Conservation (phyloP, 1,140 invertebrate genomes). For the Gryon sp. region DNA sequence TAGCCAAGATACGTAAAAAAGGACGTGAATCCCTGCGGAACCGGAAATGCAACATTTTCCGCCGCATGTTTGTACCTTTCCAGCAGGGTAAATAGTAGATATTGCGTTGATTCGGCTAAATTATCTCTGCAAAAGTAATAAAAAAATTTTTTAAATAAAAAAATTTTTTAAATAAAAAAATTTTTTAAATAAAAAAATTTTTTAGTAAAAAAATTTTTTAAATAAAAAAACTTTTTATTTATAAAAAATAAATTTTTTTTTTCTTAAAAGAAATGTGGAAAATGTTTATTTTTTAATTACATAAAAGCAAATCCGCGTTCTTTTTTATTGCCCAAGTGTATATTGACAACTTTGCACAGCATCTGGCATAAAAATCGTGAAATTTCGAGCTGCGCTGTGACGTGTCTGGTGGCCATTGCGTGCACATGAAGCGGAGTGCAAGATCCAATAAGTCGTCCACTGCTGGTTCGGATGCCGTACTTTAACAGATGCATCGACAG, state of each 20-base stretch:
- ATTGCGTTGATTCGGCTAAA: slow-evolving; percentile 83
- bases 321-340: slow-evolving; percentile 83
- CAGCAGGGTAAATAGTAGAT: slow-evolving; percentile 85
- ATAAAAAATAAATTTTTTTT: neutral
- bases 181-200: neutral
- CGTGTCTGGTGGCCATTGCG: slow-evolving; percentile 88
- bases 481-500: slow-evolving; percentile 90
- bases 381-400: slow-evolving; percentile 87
- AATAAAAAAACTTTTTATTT: neutral
- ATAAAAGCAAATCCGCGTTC: slow-evolving; percentile 88
- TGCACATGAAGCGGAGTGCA: slow-evolving; percentile 87
- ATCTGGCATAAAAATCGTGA: slow-evolving; percentile 88
- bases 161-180: slow-evolving; percentile 1
- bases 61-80: slow-evolving; percentile 88
- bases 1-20: slow-evolving; percentile 93
- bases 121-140: slow-evolving; percentile 82
- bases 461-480: slow-evolving; percentile 80
- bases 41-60: slow-evolving; percentile 89
- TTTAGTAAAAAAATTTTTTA: slow-evolving; percentile 4
- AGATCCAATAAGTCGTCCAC: slow-evolving; percentile 72
- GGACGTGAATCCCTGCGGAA: slow-evolving; percentile 91
- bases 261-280: too few relatives aligned
- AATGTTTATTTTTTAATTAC: too few relatives aligned
- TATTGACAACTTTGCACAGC: slow-evolving; percentile 84
- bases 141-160: slow-evolving; percentile 5